A percentile compares a stretch with the other conserved stretches of the same genome.
phyloP scores from a whole-genome alignment of 2,888 invertebrate genomes.

The Gisinianus flammeolus region DNA sequence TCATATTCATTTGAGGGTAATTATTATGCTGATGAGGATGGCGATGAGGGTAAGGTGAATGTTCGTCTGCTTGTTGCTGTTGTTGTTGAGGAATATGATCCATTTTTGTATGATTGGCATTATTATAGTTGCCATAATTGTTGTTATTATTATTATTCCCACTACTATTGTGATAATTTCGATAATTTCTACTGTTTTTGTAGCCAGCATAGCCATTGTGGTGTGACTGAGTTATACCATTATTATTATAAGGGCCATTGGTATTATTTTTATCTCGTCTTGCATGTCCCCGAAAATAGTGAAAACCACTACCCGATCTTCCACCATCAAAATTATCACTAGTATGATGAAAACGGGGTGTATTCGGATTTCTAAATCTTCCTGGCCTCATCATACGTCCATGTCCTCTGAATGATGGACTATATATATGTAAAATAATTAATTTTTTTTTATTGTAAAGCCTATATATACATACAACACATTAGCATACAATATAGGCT shows the following conservation, averaged over 20 bases:
- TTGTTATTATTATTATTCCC: neutral
- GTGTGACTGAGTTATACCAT: neutral
- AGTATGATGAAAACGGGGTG: conserved; percentile 21
- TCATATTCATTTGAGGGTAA: neutral
- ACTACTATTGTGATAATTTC: neutral
- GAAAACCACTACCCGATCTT: neutral
- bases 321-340: conserved; percentile 5
- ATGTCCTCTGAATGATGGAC: neutral
- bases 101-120: neutral
- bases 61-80: too few species aligned
- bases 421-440: neutral
- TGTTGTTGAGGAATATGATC: neutral
- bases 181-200: neutral
- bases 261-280: neutral
- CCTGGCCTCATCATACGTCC: conserved; percentile 18
- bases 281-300: neutral
- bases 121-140: neutral
- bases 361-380: conserved; percentile 21
- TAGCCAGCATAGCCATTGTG: neutral
- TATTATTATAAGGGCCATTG: neutral
- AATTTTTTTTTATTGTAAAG: neutral
- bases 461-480: neutral
- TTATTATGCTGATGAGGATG: neutral
- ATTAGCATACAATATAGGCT: too few species aligned
- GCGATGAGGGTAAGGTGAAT: neutral